Base-by-base conservation (phyloP, 1,140 invertebrate genomes). In the Orussus abietinus region DNA sequence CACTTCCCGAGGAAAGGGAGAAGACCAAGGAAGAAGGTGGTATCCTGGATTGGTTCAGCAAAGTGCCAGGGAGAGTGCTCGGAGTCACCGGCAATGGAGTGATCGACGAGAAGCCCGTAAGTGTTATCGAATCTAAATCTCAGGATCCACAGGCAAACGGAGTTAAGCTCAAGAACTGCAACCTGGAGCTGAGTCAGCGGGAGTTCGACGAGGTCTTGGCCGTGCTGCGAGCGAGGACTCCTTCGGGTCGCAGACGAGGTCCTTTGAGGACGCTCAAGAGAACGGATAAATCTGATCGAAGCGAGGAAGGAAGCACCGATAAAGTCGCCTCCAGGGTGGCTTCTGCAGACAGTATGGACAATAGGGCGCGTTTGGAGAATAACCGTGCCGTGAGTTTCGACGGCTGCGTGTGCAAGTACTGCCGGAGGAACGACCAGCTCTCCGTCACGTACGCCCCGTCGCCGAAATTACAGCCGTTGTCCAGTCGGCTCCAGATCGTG, bases 161-260 rank as follows among this genome's bases (percentile, higher is more conserved):
- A 9, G 44, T 57, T 13, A 59, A 51, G 18, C 47, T 55, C 2
- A 65, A 60, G 9, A 72, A 68, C 12, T 62, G 69, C 19, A 69
- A 72, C 42, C 42, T 76, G 17, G 72, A 74, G 33, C 42, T 77
- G 13, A 77, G 75, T 31, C 67, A 65, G 21, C 57, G 63, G 0
- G 75, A 77, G 39, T 67, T 75, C 34, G 62, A 75, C 39, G 74
- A 77, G 47, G 74, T 77, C 1, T 42, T 77, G 17, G 67, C 73
- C 15, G 75, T 77, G 4, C 36, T 77, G 7, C 57, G 72, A 32
- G 59, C 59, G 0, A 50, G 64, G 6, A 62, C 64, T 10, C 67
- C 69, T 0, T 59, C 58, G 0, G 56, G 55, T 5, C 46, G 63
- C 0, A 51, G 59, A 18, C 59, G 61, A 11, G 37, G 64, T 1